Evolutionary conservation across 1,140 invertebrate genomes (phyloP).

Genomic region (Batillaria attramentaria): DNA sequence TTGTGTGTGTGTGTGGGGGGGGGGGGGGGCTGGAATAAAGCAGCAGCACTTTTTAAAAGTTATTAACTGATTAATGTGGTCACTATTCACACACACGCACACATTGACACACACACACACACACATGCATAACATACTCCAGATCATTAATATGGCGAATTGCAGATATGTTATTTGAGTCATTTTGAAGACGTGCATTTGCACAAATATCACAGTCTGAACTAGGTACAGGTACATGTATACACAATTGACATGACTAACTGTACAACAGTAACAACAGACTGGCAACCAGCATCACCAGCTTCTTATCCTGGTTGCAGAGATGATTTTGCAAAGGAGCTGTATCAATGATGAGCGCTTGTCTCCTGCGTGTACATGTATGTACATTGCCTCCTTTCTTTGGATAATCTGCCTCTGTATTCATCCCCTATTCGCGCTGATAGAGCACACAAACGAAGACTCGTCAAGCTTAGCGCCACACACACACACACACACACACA

Average conservation of each 20-base stretch:
- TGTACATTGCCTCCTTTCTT: neutral
- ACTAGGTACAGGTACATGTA: no score
- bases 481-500: constrained; percentile 7
- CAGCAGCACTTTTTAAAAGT: no score
- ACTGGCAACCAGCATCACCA: no score
- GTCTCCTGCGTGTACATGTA: neutral
- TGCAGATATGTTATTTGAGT: neutral
- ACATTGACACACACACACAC: neutral
- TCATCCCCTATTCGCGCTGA: neutral
- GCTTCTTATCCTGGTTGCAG: no score
- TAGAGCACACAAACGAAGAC: neutral
- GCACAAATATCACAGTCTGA: no score
- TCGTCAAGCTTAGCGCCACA: no score
- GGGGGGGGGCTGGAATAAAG: no score
- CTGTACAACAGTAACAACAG: neutral
- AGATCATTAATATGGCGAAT: neutral
- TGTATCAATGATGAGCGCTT: neutral
- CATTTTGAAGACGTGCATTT: neutral
- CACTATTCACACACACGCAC: neutral
- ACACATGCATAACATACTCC: neutral
- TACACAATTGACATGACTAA: neutral
- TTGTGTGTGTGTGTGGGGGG: no score
- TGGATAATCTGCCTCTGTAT: neutral
- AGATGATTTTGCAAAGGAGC: no score
- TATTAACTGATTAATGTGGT: neutral